Evolutionary conservation across 2,797 vertebrate species (phyloP), one percentile per base, ranked within the genome.

Genomic region (Myoxocephalus aenaeus): DNA sequence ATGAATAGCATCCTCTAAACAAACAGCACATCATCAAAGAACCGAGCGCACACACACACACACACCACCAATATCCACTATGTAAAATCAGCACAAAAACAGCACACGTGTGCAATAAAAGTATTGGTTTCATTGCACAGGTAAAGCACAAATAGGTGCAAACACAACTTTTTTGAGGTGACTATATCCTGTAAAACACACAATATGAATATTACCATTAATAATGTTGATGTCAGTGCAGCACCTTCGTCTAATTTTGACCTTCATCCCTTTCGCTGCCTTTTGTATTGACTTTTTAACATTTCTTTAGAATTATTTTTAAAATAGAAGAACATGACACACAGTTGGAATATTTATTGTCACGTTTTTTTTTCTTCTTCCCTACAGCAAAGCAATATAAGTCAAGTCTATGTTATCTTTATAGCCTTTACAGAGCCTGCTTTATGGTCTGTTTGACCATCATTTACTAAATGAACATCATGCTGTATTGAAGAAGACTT

Each of bases 81-180:
- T 46, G 53, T 71, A 10, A 74, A 57, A 70, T 88, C 81, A 89
- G 87, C 84, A 76, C 34, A 83, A 84, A 90, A 88, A 79, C 57
- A 70, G 70, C 75, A 62, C 70, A 67, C 42, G 7, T 32, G 0
- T 48, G 14, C 77, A 80, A 62, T 71, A 87, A 84, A 83, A 36
- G 0, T 7, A 53, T 11, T 57, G 15, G 4, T 75, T 67, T 46
- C 36, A 54, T 82, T 70, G 22, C 2, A 53, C 59, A 5, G 57
- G 70, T 50, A 1, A 27, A 79, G 67, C 76, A 74, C 66, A 82
- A 75, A 79, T 69, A 44, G 29, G 6, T 67, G 81, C 84, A 72
- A 77, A 86, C 59, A 14, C 32, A 12, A 72, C 34, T 65, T 62
- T 77, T 53, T 56, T 77, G n/a, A 67, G 36, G 63, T 69, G 83